Percentiles rank a stretch among this genome's conserved stretches.
Evolutionary conservation across 2,888 invertebrate species (phyloP).

Genomic region (Lycocerus yunnanus): DNA sequence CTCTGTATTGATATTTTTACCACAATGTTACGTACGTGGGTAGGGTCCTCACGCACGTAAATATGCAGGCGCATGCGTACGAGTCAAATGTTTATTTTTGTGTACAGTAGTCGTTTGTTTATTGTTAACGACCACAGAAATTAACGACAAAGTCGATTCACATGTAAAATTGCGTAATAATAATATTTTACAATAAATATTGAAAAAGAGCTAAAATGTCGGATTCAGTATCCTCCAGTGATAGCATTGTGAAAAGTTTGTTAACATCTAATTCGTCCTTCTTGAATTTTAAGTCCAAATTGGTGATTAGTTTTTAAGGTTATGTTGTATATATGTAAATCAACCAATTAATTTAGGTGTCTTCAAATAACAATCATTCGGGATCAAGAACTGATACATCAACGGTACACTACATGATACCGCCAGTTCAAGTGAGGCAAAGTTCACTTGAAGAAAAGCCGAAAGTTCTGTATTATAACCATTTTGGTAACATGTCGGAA

Average conservation of each 20-base stretch:
- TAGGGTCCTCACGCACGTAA: not conserved
- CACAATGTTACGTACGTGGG: not conserved
- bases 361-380: not conserved
- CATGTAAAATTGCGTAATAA: not conserved
- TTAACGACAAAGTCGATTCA: not conserved
- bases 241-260: constrained; percentile 16
- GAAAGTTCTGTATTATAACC: constrained; percentile 8
- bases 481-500: constrained; percentile 9
- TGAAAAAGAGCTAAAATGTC: not conserved
- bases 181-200: not conserved
- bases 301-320: not conserved
- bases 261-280: constrained; percentile 10
- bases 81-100: not conserved
- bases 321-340: not conserved
- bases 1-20: not conserved
- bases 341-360: not conserved
- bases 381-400: not conserved
- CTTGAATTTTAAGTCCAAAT: not conserved
- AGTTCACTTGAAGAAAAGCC: not conserved
- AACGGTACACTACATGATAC: not conserved
- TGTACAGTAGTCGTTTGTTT: not conserved
- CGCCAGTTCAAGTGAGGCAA: not conserved
- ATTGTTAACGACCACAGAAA: no score
- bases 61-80: not conserved
- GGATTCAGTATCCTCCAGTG: not conserved